Conservation (phyloP, 2,113 vertebrate genomes). For the Regulus satrapa region DNA sequence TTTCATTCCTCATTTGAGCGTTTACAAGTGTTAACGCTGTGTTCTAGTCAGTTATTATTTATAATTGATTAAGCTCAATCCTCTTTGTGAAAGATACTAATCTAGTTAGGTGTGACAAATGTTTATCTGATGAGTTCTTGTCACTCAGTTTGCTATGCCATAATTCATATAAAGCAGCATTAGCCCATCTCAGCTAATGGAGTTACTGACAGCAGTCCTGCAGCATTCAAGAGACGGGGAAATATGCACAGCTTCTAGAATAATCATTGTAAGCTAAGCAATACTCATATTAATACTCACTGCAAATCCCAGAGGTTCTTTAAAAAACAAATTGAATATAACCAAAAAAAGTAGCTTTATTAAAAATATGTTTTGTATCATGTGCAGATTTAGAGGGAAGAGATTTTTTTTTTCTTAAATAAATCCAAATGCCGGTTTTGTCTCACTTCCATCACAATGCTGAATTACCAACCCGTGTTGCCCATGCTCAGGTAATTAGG, state of each 20-base stretch:
- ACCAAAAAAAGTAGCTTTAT: fast-evolving
- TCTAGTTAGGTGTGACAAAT: not conserved
- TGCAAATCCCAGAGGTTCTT: not conserved
- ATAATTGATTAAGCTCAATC: not conserved
- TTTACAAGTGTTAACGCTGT: not conserved
- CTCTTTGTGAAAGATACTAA: not conserved
- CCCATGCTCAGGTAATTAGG: not conserved
- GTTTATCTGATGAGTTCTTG: not conserved
- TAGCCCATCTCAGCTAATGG: not conserved
- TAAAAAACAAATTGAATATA: not conserved
- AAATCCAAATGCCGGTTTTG: not conserved
- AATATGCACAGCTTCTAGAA: not conserved
- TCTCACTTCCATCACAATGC: not conserved
- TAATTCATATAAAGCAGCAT: not conserved
- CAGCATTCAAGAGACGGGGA: not conserved
- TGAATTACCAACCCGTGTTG: not conserved
- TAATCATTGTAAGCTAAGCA: not conserved
- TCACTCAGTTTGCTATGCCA: not conserved
- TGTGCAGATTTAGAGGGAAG: not conserved
- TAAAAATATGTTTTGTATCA: not conserved
- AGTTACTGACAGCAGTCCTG: not conserved
- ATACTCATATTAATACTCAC: not conserved
- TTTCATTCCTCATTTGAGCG: not conserved
- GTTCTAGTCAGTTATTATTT: not conserved
- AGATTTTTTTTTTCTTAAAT: not conserved